phyloP scores from a whole-genome alignment of 2,888 invertebrate species.

The Plutella xylostella region DNA sequence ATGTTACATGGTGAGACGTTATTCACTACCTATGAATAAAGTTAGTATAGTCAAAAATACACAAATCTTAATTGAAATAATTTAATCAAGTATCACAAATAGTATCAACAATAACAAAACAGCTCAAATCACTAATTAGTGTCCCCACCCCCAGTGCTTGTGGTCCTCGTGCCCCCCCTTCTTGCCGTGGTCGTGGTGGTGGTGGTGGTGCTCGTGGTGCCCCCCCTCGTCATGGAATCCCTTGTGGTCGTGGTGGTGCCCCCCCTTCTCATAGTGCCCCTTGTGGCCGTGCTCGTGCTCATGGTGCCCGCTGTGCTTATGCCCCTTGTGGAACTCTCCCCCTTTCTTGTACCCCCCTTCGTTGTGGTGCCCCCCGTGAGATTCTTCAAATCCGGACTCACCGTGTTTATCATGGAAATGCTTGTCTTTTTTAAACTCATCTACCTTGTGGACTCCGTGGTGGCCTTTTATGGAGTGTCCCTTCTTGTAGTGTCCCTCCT shows the following conservation, averaged over 20 bases:
- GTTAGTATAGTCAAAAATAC: constrained; percentile 24
- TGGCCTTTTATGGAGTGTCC: constrained; percentile 88
- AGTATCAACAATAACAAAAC: constrained; percentile 12
- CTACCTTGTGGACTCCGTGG: constrained; percentile 85
- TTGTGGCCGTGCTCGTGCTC: constrained; percentile 84
- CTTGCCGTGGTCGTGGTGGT: constrained; percentile 78
- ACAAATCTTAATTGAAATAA: constrained; percentile 21
- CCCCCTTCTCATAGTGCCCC: constrained; percentile 81
- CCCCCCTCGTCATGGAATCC: constrained; percentile 83
- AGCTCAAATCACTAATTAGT: constrained; percentile 26
- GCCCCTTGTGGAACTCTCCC: constrained; percentile 83
- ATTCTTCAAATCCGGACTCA: constrained; percentile 83
- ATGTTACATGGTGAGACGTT: too few species aligned
- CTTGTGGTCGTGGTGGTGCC: constrained; percentile 80
- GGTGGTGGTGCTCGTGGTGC: constrained; percentile 78
- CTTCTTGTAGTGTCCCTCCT: constrained; percentile 79
- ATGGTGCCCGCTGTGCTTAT: constrained; percentile 79
- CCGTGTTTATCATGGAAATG: constrained; percentile 90
- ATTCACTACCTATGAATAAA: too few species aligned
- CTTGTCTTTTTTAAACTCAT: constrained; percentile 88
- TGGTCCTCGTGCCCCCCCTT: constrained; percentile 83
- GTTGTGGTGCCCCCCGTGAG: constrained; percentile 81
- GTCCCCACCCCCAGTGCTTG: constrained; percentile 78
- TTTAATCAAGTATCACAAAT: constrained; percentile 14
- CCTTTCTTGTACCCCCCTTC: constrained; percentile 83